phyloP scores from a whole-genome alignment of 2,113 vertebrate species.

The Chunga burmeisteri region DNA sequence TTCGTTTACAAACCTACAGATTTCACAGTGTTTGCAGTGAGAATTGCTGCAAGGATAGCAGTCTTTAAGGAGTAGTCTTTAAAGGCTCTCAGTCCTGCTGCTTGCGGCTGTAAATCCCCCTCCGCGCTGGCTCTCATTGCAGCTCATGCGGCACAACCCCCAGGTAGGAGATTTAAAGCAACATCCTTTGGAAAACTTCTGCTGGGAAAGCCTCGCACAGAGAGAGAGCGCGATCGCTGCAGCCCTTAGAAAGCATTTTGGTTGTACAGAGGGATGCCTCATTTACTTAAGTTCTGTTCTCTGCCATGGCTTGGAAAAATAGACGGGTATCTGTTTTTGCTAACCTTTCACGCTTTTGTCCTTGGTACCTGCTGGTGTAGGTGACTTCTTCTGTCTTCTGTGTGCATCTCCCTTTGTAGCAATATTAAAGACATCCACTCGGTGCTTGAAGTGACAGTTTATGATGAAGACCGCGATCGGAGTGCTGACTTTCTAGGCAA shows the following conservation, averaged over 20 bases:
- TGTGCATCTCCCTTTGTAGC: slow-evolving; percentile 72
- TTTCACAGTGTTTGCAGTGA: neutral
- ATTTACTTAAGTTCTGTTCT: neutral
- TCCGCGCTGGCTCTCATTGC: neutral
- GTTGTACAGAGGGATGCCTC: slow-evolving; percentile 5
- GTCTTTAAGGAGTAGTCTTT: neutral
- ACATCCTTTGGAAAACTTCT: neutral
- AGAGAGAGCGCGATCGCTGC: neutral
- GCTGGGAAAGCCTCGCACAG: neutral
- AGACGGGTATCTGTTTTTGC: neutral
- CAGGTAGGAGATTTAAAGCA: slow-evolving; percentile 43
- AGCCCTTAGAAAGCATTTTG: neutral
- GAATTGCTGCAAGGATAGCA: neutral
- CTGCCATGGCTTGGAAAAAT: neutral
- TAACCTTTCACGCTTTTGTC: slow-evolving; percentile 44
- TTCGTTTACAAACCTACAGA: neutral
- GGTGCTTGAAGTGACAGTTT: slow-evolving; percentile 96
- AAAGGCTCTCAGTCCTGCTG: neutral
- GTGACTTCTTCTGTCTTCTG: slow-evolving; percentile 21
- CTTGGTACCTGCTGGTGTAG: slow-evolving; percentile 2
- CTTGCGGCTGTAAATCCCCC: neutral
- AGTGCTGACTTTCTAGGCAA: slow-evolving; percentile 98
- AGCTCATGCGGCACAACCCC: neutral
- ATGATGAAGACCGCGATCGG: slow-evolving; percentile 95
- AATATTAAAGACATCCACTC: slow-evolving; percentile 99